Evolutionary conservation across 2,113 vertebrate species (phyloP).

Genomic region (Mus pahari): DNA sequence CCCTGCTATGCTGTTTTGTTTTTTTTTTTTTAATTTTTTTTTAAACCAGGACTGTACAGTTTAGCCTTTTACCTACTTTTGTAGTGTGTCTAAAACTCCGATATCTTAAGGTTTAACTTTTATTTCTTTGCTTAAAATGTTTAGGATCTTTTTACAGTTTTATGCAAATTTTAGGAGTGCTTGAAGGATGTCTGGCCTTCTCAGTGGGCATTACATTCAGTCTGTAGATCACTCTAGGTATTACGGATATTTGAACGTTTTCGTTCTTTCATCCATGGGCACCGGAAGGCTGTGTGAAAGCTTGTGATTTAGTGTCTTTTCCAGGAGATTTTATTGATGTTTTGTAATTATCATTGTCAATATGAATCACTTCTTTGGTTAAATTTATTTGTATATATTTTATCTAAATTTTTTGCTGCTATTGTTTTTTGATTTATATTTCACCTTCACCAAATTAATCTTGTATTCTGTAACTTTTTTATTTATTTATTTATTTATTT

Average conservation of each 20-base stretch:
- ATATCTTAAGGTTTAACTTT: background rate
- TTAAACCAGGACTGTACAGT: background rate
- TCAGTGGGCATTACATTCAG: background rate
- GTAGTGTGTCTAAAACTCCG: background rate
- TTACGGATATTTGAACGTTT: background rate
- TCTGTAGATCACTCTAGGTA: background rate
- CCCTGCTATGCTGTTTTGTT: too few relatives aligned
- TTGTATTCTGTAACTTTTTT: background rate
- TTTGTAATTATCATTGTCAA: background rate
- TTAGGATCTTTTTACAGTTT: background rate
- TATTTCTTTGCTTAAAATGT: background rate
- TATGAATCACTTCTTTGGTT: background rate
- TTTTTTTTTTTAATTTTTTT: background rate
- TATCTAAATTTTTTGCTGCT: background rate
- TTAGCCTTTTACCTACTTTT: background rate
- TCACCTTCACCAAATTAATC: background rate
- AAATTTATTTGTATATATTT: background rate
- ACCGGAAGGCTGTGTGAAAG: background rate
- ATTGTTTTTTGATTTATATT: background rate
- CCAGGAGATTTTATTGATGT: background rate
- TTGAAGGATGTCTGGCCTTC: background rate
- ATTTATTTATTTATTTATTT: too few relatives aligned
- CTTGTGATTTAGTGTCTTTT: background rate
- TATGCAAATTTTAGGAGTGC: background rate
- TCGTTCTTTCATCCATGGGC: background rate